phyloP scores from a whole-genome alignment of 2,797 vertebrate species.

The Bradypus variegatus region DNA sequence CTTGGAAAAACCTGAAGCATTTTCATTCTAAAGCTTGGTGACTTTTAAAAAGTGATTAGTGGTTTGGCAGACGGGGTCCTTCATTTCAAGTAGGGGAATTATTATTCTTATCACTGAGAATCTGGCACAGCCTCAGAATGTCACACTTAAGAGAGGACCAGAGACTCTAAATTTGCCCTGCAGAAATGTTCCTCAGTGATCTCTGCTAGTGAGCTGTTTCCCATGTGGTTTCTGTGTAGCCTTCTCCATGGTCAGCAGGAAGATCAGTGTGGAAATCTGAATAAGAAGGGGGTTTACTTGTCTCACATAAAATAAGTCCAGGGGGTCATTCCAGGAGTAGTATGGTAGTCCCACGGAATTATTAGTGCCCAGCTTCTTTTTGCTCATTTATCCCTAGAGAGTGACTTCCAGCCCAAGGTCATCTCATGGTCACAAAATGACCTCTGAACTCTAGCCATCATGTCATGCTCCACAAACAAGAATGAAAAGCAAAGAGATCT shows the following conservation, averaged over 20 bases:
- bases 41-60: neutral
- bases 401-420: neutral
- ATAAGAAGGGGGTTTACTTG: no score
- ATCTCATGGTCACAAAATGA: neutral
- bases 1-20: slow-evolving; percentile 1
- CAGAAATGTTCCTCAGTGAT: neutral
- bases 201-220: neutral
- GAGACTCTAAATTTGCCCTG: neutral
- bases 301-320: no score
- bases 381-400: neutral
- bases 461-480: neutral
- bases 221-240: neutral
- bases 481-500: neutral
- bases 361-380: neutral
- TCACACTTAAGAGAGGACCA: neutral
- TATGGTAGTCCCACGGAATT: no score
- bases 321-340: no score
- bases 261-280: neutral
- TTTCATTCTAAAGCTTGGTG: slow-evolving; percentile 12
- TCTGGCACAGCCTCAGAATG: slow-evolving; percentile 1
- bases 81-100: slow-evolving; percentile 15
- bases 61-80: neutral
- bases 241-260: neutral
- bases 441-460: neutral
- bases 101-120: neutral